Percentiles rank a stretch among this genome's conserved stretches.
Conservation (phyloP, 53 echinoderm and acorn worm species). For the Apostichopus leukothele region DNA sequence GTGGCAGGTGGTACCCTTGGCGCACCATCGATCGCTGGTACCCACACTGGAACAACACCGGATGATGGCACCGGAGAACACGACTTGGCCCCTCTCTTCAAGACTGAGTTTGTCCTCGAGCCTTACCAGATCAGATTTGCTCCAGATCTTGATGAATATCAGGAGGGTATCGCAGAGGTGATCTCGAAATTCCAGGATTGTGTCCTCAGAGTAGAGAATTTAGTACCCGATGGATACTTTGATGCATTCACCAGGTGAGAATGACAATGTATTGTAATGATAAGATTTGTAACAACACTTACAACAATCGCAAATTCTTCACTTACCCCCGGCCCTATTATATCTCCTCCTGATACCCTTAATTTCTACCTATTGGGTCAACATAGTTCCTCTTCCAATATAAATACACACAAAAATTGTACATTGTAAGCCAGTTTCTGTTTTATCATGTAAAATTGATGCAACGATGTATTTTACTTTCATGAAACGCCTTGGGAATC, state of each 20-base stretch:
- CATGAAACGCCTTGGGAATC: too few relatives aligned
- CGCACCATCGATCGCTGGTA: conserved; percentile 49
- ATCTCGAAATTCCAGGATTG: conserved; percentile 94
- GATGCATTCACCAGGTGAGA: conserved; percentile 97
- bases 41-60: conserved; percentile 51
- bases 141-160: conserved; percentile 88
- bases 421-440: too few relatives aligned
- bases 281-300: too few relatives aligned
- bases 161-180: conserved; percentile 87
- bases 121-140: conserved; percentile 84
- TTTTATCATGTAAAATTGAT: too few relatives aligned
- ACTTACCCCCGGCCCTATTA: too few relatives aligned
- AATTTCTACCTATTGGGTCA: too few relatives aligned
- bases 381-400: too few relatives aligned
- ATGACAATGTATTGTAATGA: background rate
- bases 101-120: conserved; percentile 96
- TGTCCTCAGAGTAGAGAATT: conserved; percentile 91
- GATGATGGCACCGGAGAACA: conserved; percentile 49
- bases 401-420: too few relatives aligned
- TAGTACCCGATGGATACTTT: conserved; percentile 97
- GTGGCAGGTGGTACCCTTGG: conserved; percentile 42
- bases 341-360: too few relatives aligned
- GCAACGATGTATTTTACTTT: too few relatives aligned
- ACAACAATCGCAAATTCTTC: too few relatives aligned
- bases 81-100: conserved; percentile 78